Evolutionary conservation across 1,140 invertebrate species (phyloP), one percentile per base, ranked within the genome.

Genomic region (Potamilus streckersoni): DNA sequence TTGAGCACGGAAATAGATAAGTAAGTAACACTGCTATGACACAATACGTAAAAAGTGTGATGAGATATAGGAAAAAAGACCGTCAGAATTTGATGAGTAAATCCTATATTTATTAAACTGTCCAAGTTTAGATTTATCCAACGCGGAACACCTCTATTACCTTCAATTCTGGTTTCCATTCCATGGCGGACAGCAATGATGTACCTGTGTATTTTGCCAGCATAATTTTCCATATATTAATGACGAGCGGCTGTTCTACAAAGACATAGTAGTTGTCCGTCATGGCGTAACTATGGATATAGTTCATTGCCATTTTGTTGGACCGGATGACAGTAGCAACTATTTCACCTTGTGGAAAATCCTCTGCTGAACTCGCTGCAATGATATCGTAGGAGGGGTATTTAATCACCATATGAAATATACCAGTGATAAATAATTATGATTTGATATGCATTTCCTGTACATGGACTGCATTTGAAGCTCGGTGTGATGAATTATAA

Each of bases 241-340:
- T 75, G 17, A 69, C 19, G 20, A 69, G 59, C 11, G 73, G 73
- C 65, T 96, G 95, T 86, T 97, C 95, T 14, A 96, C 92, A 71
- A 96, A 93, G 31, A 97, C 92, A 86, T 94, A 96, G 86, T 94
- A 96, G 84, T 95, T 94, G 31, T 95, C 93, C 0, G 95, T 95
- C 55, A 96, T 92, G n/a, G 94, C 95, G 90, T 96, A 97, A 16
- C 95, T 95, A 84, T 97, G 96, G 94, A 96, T 96, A 76, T 97
- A 97, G 0, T 93, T 93, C 0, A 95, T 95, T 89, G 95, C 92
- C 8, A 95, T 83, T 4, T 91, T 88, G 93, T 95, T 95, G 71
- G 94, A 91, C 12, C 94, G 92, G 2, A 93, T 93, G 70, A 96
- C 81, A 8, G 90, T 91, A 14, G 92, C 93, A 17, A 95, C 92